A percentile compares a stretch with the other conserved stretches of the same genome.
Evolutionary conservation across 2,888 invertebrate species (phyloP).

Genomic region (Drosophila anomalata): DNA sequence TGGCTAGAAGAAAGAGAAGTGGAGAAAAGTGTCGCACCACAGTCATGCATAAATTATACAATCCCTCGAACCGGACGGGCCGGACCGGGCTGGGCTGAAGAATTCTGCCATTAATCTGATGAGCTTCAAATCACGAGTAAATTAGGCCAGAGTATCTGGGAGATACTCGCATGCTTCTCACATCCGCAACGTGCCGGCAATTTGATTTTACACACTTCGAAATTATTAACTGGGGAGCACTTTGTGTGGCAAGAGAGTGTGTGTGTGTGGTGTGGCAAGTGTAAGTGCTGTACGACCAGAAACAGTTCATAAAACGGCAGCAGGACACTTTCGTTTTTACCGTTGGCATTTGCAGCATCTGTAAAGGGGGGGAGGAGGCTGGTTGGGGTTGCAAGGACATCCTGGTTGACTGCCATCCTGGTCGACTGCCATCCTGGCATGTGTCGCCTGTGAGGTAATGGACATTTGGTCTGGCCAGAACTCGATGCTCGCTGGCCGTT

Average conservation of each 20-base stretch:
- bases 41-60: slow-evolving; percentile 58
- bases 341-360: slow-evolving; percentile 67
- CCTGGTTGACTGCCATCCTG: neutral
- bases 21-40: slow-evolving; percentile 35
- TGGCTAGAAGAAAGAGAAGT: neutral
- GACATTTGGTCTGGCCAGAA: slow-evolving; percentile 35
- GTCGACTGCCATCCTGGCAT: slow-evolving; percentile 16
- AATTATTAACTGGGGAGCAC: slow-evolving; percentile 82
- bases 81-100: slow-evolving; percentile 1
- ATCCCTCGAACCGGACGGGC: slow-evolving; percentile 5
- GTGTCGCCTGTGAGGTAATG: slow-evolving; percentile 28
- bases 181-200: slow-evolving; percentile 48
- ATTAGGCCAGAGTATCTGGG: slow-evolving; percentile 49
- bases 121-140: slow-evolving; percentile 48
- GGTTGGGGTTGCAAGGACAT: slow-evolving; percentile 16
- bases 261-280: slow-evolving; percentile 58
- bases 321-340: slow-evolving; percentile 73
- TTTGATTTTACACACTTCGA: slow-evolving; percentile 80
- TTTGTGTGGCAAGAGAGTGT: slow-evolving; percentile 53
- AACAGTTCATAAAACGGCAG: slow-evolving; percentile 81
- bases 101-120: slow-evolving; percentile 51
- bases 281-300: slow-evolving; percentile 56
- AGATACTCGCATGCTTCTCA: slow-evolving; percentile 38
- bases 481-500: slow-evolving; percentile 7
- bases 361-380: slow-evolving; percentile 22